Conservation (phyloP, 1,140 invertebrate genomes). For the Archegozetes longisetosus region DNA sequence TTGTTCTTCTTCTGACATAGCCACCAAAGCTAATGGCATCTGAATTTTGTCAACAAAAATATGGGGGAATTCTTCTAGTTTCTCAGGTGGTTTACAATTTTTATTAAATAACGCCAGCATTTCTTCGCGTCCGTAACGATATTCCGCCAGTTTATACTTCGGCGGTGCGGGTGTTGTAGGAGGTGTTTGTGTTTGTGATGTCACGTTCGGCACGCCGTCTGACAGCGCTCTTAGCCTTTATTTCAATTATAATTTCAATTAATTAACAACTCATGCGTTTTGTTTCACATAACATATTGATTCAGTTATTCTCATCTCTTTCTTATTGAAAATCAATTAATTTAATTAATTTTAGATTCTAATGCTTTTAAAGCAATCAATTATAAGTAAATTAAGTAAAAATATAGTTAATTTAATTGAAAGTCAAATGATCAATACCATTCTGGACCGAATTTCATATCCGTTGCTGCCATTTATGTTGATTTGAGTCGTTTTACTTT, state of each 20-base stretch:
- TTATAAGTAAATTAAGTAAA: not conserved
- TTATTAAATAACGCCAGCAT: conserved; percentile 66
- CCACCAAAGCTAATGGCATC: conserved; percentile 53
- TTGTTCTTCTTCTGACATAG: conserved; percentile 62
- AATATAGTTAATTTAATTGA: not conserved
- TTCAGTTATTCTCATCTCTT: not conserved
- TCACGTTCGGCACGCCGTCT: conserved; percentile 27
- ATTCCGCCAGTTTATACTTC: conserved; percentile 45
- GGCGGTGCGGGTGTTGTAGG: conserved; percentile 6
- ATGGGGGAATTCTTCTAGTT: conserved; percentile 37
- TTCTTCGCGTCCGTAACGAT: conserved; percentile 68
- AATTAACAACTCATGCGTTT: too few relatives aligned
- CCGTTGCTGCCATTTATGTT: conserved; percentile 25
- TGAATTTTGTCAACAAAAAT: conserved; percentile 57
- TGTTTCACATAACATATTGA: not conserved
- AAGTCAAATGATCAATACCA: conserved; percentile 25
- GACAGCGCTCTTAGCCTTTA: conserved; percentile 34
- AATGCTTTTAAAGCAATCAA: not conserved
- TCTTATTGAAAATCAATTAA: not conserved
- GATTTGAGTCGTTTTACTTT: too few relatives aligned
- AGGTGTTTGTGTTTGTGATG: not conserved
- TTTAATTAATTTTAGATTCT: not conserved
- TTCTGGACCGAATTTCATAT: conserved; percentile 37
- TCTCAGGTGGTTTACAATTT: conserved; percentile 45
- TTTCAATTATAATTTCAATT: not conserved